These are phyloP conservation scores for Lycodopsis pacificus DNA, from an alignment of 2,797 vertebrate genomes.

Conservation along the genomic window DNA sequence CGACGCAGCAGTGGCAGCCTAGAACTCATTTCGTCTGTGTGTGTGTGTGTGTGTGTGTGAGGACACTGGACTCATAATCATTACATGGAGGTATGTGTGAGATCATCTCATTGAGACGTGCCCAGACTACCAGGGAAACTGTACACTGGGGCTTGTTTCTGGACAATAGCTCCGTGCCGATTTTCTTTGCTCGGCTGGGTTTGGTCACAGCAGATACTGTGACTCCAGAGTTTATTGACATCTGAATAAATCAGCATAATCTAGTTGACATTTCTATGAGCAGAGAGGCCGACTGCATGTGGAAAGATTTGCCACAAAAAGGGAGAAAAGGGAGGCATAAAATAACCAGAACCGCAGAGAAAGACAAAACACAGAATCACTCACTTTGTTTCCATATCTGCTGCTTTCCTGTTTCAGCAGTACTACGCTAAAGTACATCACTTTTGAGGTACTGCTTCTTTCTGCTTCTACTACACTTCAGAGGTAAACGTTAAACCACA, in stretches of 20 bases:
- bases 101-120: conserved; percentile 72
- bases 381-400: conserved; percentile 1
- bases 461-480: background rate
- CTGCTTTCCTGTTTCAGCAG: background rate
- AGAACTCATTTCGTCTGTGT: conserved; percentile 65
- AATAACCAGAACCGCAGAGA: background rate
- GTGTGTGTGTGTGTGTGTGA: conserved; percentile 41
- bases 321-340: background rate
- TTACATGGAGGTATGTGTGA: conserved; percentile 69
- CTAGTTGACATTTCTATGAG: conserved; percentile 60
- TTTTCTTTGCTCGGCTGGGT: conserved; percentile 38
- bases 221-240: conserved; percentile 71
- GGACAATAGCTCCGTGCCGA: conserved; percentile 53
- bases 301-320: conserved; percentile 18
- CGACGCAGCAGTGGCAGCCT: conserved; percentile 54
- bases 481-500: background rate
- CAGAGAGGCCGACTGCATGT: conserved; percentile 26
- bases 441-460: background rate
- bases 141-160: conserved; percentile 36
- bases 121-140: conserved; percentile 58
- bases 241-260: conserved; percentile 71
- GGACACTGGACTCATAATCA: conserved; percentile 67
- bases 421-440: background rate
- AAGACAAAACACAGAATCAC: background rate
- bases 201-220: conserved; percentile 54